These are phyloP conservation scores for Sylvicapra grimmia DNA, from an alignment of 2,113 vertebrate genomes.

Conservation along the genomic window DNA sequence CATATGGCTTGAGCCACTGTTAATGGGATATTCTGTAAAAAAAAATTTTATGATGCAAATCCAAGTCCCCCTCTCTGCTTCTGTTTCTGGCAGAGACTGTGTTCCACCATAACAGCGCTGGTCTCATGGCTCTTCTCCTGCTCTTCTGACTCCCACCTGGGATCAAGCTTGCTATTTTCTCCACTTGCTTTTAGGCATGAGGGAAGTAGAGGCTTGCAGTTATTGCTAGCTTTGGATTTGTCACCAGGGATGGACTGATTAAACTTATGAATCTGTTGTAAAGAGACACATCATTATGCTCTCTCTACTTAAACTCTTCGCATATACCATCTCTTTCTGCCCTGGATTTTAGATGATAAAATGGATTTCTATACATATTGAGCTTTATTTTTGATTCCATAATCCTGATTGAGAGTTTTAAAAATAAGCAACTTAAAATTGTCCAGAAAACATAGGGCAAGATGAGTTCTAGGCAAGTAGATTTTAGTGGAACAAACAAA, in stretches of 20 bases:
- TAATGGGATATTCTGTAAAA: background rate
- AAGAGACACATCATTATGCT: background rate
- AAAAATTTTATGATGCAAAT: background rate
- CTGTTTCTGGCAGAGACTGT: background rate
- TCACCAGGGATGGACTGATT: background rate
- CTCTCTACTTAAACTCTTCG: background rate
- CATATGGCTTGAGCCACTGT: background rate
- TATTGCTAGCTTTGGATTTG: background rate
- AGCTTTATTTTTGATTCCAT: background rate
- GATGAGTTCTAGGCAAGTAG: background rate
- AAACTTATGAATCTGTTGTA: background rate
- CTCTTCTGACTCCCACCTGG: background rate
- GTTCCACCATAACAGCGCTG: background rate
- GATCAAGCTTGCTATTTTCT: background rate
- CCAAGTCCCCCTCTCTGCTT: background rate
- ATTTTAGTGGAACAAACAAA: background rate
- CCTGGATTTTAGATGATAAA: background rate
- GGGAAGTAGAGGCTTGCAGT: background rate
- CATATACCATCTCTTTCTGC: background rate
- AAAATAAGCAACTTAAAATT: background rate
- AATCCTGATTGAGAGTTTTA: background rate
- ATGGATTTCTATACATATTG: background rate
- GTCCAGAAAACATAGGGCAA: background rate
- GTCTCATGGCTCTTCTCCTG: background rate
- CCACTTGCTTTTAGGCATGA: background rate